These are phyloP conservation scores for Caerostris darwini DNA, from an alignment of 1,140 invertebrate species.

Conservation along the genomic window DNA sequence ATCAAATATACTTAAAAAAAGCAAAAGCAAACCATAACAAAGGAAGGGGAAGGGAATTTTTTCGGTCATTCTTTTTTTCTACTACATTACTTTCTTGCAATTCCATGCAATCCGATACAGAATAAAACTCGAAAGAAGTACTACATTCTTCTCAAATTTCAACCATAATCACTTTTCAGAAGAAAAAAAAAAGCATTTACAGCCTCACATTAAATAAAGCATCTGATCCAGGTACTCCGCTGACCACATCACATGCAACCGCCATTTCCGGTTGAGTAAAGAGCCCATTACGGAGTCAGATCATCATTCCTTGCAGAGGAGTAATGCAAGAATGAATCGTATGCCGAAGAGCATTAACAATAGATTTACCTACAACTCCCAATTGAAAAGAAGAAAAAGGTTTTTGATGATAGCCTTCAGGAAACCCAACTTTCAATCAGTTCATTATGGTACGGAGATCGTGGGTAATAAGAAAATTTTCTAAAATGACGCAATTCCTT, in stretches of 20 bases:
- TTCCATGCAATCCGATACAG: too few species aligned
- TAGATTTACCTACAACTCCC: neutral
- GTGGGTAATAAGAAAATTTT: neutral
- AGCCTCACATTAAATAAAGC: neutral
- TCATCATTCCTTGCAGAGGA: slow-evolving; percentile 27
- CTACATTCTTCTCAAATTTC: neutral
- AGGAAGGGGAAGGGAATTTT: too few species aligned
- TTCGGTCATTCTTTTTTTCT: too few species aligned
- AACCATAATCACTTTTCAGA: neutral
- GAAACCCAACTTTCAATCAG: neutral
- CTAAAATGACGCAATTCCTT: neutral
- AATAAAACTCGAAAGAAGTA: too few species aligned
- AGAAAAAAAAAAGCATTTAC: neutral
- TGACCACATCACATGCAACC: neutral
- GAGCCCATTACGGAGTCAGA: neutral
- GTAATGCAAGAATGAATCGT: neutral
- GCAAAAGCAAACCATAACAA: too few species aligned
- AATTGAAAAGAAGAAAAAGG: neutral
- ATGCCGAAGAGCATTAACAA: neutral
- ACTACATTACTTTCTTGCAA: too few species aligned
- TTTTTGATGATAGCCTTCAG: neutral
- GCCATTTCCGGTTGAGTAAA: slow-evolving; percentile 3
- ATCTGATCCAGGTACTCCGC: neutral
- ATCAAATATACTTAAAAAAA: too few species aligned
- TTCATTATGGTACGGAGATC: neutral